phyloP scores from a whole-genome alignment of 2,888 invertebrate species.

The Elmis aenea region DNA sequence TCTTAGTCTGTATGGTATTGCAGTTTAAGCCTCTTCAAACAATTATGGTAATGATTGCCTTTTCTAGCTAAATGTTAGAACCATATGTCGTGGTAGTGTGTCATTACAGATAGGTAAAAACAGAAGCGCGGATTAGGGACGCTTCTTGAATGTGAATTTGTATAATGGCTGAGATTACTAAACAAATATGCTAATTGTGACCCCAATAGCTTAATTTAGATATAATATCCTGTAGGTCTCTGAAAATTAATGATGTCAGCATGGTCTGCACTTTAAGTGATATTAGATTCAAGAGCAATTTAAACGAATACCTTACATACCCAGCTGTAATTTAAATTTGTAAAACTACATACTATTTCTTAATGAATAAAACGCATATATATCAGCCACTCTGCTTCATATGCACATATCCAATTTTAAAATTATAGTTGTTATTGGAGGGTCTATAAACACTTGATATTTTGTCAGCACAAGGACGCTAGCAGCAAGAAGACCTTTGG shows the following conservation, averaged over 20 bases:
- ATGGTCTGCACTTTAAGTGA: conserved; percentile 32
- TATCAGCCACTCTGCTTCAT: background rate
- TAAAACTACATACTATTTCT: no score
- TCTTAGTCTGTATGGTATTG: no score
- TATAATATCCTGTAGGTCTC: conserved; percentile 37
- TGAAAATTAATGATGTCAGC: conserved; percentile 35
- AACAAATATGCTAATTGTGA: conserved; percentile 38
- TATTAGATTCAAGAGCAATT: conserved; percentile 15
- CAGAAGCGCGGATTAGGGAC: conserved; percentile 29
- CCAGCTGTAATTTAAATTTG: no score
- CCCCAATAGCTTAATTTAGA: conserved; percentile 39
- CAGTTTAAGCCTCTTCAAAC: no score
- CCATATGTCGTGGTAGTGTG: conserved; percentile 18
- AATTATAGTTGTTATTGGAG: no score
- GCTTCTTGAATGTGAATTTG: conserved; percentile 34
- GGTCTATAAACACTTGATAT: no score
- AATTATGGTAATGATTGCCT: no score
- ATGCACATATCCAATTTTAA: background rate
- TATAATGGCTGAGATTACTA: conserved; percentile 31
- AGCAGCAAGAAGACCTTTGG: no score
- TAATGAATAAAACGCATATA: no score
- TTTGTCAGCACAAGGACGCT: no score
- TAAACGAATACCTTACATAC: conserved; percentile 4
- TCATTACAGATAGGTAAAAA: conserved; percentile 31
- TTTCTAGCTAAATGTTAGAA: conserved; percentile 5